Evolutionary conservation across 1,140 invertebrate species (phyloP), one percentile per base, ranked within the genome.

Genomic region (Dendroctonus ponderosae): DNA sequence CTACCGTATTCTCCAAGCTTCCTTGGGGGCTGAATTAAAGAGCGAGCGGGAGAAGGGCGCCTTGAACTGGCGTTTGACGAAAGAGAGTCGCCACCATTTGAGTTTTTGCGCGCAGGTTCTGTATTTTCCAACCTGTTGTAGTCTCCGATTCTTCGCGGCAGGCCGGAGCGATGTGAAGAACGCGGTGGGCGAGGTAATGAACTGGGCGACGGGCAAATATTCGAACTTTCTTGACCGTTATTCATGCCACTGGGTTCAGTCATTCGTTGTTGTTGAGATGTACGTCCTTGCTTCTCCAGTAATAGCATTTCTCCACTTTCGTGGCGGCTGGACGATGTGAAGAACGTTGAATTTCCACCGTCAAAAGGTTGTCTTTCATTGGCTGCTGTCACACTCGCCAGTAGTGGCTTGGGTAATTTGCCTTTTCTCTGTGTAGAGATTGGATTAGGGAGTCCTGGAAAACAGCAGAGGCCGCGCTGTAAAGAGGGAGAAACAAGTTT

Each of bases 361-460:
- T 70, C 80, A 80, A 72, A 84, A 80, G 74, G 81, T 7, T 82
- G 81, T 8, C 80, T 79, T 54, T 84, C 83, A 62, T 77, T 79
- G 63, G 79, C 77, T 70, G 70, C 77, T 76, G 76, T 85, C 77
- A 90, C 84, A 85, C 89, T 83, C 83, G 89, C 86, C 82, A 92
- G 78, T 88, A 90, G 77, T 88, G 88, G 85, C 82, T 90, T 85
- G 87, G 88, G 82, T 84, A 90, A 84, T 88, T 89, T 89, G 86
- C 88, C 87, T 86, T 90, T 89, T 89, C 89, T 82, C 83, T 87
- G 83, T 85, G 86, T 76, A 88, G 86, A 81, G 86, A 88, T 83
- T 86, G 88, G 83, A 89, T 90, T 86, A 89, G 87, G 82, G 87
- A 91, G 86, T 86, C 88, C 89, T 83, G 90, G 89, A 88, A 91